These are phyloP conservation scores for Pristionchus maxplancki DNA, from an alignment of 2,888 invertebrate species.

Conservation along the genomic window DNA sequence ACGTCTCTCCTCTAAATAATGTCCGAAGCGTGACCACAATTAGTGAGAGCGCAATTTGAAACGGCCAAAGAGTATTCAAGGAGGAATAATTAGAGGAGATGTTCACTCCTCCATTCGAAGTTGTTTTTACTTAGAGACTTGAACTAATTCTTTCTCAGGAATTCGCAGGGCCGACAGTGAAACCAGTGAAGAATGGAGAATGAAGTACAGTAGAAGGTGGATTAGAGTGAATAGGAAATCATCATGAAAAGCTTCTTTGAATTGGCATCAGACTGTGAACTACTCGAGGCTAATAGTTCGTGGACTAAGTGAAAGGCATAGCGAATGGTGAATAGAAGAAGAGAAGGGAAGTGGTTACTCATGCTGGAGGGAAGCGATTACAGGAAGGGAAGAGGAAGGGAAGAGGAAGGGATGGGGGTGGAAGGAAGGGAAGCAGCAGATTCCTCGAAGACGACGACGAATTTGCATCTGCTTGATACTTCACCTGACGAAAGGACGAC, in stretches of 20 bases:
- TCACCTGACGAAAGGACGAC: background rate
- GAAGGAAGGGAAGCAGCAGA: background rate
- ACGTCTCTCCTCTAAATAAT: background rate
- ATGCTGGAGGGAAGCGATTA: constrained; percentile 31
- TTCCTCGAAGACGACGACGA: background rate
- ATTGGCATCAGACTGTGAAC: background rate
- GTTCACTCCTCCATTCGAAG: background rate
- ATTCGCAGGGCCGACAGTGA: background rate
- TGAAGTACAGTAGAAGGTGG: background rate
- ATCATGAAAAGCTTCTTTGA: background rate
- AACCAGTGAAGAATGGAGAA: background rate
- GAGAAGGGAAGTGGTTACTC: constrained; percentile 44
- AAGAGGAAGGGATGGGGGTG: background rate
- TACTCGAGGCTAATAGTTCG: background rate
- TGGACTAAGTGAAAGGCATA: constrained; percentile 4
- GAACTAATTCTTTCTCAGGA: background rate
- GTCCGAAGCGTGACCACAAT: background rate
- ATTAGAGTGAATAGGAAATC: background rate
- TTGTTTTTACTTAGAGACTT: constrained; percentile 7
- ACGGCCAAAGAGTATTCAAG: background rate
- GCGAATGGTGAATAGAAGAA: background rate
- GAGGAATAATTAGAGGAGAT: background rate
- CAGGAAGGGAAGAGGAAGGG: background rate
- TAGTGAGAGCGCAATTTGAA: background rate
- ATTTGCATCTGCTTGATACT: constrained; percentile 2